Conservation (phyloP, 2,888 invertebrate species). For the Monopis laevigella region DNA sequence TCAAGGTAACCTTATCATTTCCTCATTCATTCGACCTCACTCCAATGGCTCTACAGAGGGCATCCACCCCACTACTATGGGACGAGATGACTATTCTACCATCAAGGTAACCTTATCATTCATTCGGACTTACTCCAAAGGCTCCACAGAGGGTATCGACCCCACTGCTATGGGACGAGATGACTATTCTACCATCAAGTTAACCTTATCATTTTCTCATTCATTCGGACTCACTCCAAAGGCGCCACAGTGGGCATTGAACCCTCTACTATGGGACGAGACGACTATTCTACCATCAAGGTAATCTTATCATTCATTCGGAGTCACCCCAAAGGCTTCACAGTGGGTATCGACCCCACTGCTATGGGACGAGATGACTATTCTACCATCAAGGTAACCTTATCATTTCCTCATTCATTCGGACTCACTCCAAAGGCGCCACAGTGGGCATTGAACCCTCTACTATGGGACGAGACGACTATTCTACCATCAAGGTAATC, state of each 20-base stretch:
- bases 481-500: slow-evolving; percentile 61
- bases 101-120: slow-evolving; percentile 47
- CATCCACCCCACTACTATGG: slow-evolving; percentile 79
- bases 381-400: slow-evolving; percentile 55
- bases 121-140: too few species aligned
- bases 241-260: slow-evolving; percentile 82
- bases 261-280: slow-evolving; percentile 74
- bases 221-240: too few species aligned
- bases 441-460: slow-evolving; percentile 83
- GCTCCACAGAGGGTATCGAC: slow-evolving; percentile 80
- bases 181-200: slow-evolving; percentile 66
- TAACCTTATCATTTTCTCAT: too few species aligned
- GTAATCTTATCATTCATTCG: too few species aligned
- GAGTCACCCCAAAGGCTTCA: too few species aligned
- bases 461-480: slow-evolving; percentile 72
- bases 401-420: too few species aligned
- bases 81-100: slow-evolving; percentile 71
- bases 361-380: slow-evolving; percentile 74
- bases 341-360: slow-evolving; percentile 82
- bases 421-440: too few species aligned
- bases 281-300: slow-evolving; percentile 67
- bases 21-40: too few species aligned
- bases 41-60: slow-evolving; percentile 78
- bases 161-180: slow-evolving; percentile 75
- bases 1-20: too few species aligned